These are phyloP conservation scores for Noctua fimbriata DNA, from an alignment of 2,888 invertebrate species.

Conservation along the genomic window DNA sequence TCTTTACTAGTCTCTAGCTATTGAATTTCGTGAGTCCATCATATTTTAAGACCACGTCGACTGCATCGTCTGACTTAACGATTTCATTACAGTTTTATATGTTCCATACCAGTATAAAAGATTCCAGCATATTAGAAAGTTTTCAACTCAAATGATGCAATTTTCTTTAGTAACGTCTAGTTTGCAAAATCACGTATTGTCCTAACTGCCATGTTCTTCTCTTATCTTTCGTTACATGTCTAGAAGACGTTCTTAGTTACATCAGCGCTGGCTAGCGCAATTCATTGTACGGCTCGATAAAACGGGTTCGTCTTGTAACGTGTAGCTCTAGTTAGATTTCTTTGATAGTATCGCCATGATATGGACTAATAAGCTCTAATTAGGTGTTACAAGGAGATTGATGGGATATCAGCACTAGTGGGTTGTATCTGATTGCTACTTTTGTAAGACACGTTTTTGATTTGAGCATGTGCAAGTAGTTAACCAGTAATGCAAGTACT, in stretches of 20 bases:
- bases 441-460: background rate
- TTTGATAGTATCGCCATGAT: slow-evolving; percentile 48
- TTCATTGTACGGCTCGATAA: slow-evolving; percentile 54
- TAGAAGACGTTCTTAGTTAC: slow-evolving; percentile 53
- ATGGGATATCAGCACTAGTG: slow-evolving; percentile 10
- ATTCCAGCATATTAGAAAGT: slow-evolving; percentile 36
- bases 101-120: slow-evolving; percentile 18
- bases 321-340: slow-evolving; percentile 36
- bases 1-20: background rate
- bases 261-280: slow-evolving; percentile 52
- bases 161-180: slow-evolving; percentile 37
- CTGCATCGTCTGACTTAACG: slow-evolving; percentile 9
- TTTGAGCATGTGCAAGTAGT: slow-evolving; percentile 4
- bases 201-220: slow-evolving; percentile 36
- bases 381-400: slow-evolving; percentile 30
- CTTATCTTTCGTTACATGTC: slow-evolving; percentile 53
- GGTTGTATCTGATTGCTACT: slow-evolving; percentile 15
- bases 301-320: slow-evolving; percentile 35
- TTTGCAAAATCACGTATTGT: slow-evolving; percentile 59
- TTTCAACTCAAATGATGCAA: slow-evolving; percentile 43
- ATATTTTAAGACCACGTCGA: background rate
- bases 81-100: slow-evolving; percentile 19
- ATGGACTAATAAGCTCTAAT: slow-evolving; percentile 53
- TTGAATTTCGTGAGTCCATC: background rate
- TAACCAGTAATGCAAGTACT: slow-evolving; percentile 11